phyloP scores from a whole-genome alignment of 1,140 invertebrate genomes.

The Doryteuthis pealeii region DNA sequence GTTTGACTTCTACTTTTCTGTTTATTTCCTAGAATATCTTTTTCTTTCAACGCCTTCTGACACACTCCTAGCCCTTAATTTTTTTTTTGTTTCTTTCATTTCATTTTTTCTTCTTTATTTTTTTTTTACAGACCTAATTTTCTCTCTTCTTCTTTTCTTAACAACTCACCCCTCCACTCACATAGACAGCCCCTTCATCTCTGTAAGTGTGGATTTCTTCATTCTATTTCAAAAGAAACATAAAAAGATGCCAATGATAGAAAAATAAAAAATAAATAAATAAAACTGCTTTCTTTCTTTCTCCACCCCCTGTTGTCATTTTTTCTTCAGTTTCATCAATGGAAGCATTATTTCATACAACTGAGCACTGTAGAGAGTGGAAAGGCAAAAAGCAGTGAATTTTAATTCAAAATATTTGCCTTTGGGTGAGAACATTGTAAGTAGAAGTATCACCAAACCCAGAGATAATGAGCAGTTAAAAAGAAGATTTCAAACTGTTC shows the following conservation, averaged over 20 bases:
- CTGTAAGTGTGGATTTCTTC: conserved; percentile 2
- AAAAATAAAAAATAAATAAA: neutral
- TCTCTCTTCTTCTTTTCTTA: too few relatives aligned
- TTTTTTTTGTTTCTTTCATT: too few relatives aligned
- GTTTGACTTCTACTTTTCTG: too few relatives aligned
- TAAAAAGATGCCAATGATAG: conserved; percentile 4
- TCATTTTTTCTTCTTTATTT: too few relatives aligned
- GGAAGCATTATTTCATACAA: neutral
- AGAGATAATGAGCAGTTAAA: conserved; percentile 1
- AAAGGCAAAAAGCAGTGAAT: neutral
- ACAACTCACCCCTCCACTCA: too few relatives aligned
- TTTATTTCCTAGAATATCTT: too few relatives aligned
- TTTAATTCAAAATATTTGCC: conserved; percentile 9
- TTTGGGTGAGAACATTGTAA: neutral
- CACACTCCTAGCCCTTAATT: too few relatives aligned
- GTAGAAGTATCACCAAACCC: neutral
- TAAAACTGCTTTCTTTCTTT: too few relatives aligned
- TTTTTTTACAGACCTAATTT: too few relatives aligned
- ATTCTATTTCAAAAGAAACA: conserved; percentile 8
- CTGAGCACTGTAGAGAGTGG: neutral
- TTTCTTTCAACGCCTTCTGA: too few relatives aligned
- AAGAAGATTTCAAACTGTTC: neutral
- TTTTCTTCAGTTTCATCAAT: neutral
- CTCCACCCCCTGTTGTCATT: too few relatives aligned
- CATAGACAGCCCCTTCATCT: neutral